Evolutionary conservation across 1,140 invertebrate species (phyloP), one percentile per base, ranked within the genome.

Genomic region (Pseudobourletiella spinata): DNA sequence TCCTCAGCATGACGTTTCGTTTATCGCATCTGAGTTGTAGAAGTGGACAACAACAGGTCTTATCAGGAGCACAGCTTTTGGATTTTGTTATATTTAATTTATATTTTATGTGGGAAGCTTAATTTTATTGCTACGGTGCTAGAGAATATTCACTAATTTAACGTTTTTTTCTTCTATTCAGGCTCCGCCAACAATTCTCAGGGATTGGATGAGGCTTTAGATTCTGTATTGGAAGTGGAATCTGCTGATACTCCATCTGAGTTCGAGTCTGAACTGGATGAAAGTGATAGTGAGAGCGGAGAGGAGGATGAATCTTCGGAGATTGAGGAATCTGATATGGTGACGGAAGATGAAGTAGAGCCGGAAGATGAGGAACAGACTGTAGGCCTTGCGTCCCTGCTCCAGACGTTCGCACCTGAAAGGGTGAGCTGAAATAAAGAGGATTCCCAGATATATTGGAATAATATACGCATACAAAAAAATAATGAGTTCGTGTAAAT

Each of bases 211-310:
- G 44, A 46, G 6, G 44, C 6, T 46, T 46, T 46, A 46, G 44
- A 46, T 46, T 11, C 35, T 39, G 35, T 11, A 39, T 20, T 46
- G 22, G 44, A 11, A 20, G 6, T 14, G 44, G 44, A 46, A n/a
- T 8, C 44, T 6, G 18, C 44, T 18, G 48, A 51, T 39, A n/a
- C 32, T n/a, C 32, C 32, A 39, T 39, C 32, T n/a, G 32, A 39
- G n/a, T 39, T 39, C 78, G 82, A 84, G 25, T 82, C 91, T 51
- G 88, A 92, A 30, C 76, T 83, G 6, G 51, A 59, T 8, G 56
- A 59, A 32, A 26, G 15, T 39, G 65, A 60, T 57, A 75, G 74
- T 48, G 74, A 73, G 52, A 69, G 60, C 52, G 64, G 72, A 28
- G 74, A 77, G 26, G 74, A 77, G 0, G 74, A 77, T 6, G 69